Conservation (phyloP, 2,113 vertebrate species). For the Harpagus bidentatus region DNA sequence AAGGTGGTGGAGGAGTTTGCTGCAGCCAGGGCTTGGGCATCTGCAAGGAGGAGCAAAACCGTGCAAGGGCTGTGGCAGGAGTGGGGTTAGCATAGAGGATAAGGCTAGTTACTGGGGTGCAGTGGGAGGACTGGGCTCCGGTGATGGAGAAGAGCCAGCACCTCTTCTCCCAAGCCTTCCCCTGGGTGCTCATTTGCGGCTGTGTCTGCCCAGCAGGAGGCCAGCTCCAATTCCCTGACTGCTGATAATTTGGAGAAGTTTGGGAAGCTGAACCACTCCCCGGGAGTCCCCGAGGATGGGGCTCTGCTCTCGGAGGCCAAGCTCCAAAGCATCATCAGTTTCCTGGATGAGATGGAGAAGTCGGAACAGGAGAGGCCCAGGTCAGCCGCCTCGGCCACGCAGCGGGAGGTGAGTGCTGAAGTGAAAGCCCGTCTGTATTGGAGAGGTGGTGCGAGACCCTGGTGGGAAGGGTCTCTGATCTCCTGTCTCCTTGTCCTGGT, state of each 20-base stretch:
- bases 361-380: slow-evolving; percentile 82
- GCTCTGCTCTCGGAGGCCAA: slow-evolving; percentile 91
- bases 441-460: background rate
- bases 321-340: slow-evolving; percentile 92
- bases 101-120: background rate
- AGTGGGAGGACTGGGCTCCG: background rate
- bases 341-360: slow-evolving; percentile 94
- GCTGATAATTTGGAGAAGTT: slow-evolving; percentile 90
- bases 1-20: background rate
- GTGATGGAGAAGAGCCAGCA: background rate
- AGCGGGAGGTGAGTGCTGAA: slow-evolving; percentile 74
- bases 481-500: background rate
- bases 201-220: slow-evolving; percentile 69
- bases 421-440: accelerated
- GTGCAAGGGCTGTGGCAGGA: accelerated
- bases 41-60: background rate
- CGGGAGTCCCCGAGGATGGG: slow-evolving; percentile 71
- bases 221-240: slow-evolving; percentile 82
- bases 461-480: background rate
- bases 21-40: background rate
- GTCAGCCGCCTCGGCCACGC: slow-evolving; percentile 78
- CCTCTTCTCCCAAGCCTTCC: background rate
- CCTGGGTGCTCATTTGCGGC: background rate
- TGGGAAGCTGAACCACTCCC: slow-evolving; percentile 77
- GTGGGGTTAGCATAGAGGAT: background rate